Evolutionary conservation across 2,797 vertebrate species (phyloP).

Genomic region (Gypaetus barbatus): DNA sequence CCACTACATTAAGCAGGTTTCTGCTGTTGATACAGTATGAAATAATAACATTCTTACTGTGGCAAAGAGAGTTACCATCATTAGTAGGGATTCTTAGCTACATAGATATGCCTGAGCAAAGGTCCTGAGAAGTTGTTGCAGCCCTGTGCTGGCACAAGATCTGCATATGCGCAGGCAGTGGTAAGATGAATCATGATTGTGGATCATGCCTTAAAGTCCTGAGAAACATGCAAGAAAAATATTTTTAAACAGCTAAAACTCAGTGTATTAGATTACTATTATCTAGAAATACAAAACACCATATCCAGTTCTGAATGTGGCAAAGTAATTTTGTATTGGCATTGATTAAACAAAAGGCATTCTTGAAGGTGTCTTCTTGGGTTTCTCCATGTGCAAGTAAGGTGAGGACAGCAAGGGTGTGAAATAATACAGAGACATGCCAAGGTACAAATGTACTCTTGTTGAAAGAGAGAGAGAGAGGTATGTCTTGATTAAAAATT

Average conservation of each 20-base stretch:
- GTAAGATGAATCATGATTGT: fast-evolving
- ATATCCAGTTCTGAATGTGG: background rate
- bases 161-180: background rate
- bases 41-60: background rate
- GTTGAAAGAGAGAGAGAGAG: background rate
- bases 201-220: background rate
- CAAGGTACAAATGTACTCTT: background rate
- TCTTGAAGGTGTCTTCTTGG: background rate
- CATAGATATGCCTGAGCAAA: background rate
- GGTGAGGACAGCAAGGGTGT: background rate
- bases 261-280: background rate
- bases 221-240: background rate
- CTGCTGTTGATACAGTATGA: background rate
- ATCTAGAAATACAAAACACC: background rate
- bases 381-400: background rate
- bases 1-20: background rate
- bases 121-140: background rate
- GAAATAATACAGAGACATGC: background rate
- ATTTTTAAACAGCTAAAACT: background rate
- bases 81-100: background rate
- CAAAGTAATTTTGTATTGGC: background rate
- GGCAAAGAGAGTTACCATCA: background rate
- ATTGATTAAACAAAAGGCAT: background rate
- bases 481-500: conserved; percentile 21
- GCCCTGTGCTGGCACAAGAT: background rate